Evolutionary conservation across 2,797 vertebrate genomes (phyloP).

Genomic region (Scolopax bukidnonensis): DNA sequence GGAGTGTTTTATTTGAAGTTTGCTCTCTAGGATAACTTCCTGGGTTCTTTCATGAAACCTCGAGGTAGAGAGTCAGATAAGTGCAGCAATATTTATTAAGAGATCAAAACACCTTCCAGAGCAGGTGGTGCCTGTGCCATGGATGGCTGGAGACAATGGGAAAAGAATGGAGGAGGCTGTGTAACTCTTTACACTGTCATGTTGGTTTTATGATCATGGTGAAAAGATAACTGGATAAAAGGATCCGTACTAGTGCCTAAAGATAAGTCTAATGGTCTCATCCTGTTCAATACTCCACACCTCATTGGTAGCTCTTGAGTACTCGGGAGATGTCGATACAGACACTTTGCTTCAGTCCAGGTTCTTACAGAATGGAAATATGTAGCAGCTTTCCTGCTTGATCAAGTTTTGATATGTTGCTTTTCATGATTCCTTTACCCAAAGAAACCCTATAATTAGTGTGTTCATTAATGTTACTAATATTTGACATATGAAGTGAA

Average conservation of each 20-base stretch:
- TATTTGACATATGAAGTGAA: neutral
- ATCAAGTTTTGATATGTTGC: neutral
- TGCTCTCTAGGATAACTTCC: neutral
- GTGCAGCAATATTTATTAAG: neutral
- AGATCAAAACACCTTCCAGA: neutral
- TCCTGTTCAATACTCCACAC: neutral
- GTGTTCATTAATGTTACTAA: neutral
- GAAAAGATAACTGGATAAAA: neutral
- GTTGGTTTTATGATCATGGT: neutral
- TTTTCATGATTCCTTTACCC: neutral
- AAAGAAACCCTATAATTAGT: neutral
- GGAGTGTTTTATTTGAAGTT: neutral
- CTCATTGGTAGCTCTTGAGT: neutral
- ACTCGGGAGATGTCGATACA: neutral
- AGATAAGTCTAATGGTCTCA: neutral
- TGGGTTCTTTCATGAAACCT: neutral
- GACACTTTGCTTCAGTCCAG: neutral
- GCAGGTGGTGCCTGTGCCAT: neutral
- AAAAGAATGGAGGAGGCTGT: neutral
- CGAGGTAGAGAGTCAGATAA: neutral
- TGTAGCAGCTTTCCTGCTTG: neutral
- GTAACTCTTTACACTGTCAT: neutral
- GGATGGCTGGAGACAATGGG: neutral
- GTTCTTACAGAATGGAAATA: neutral
- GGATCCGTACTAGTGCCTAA: fast-evolving